Percentiles rank a stretch among this genome's conserved stretches.
These are phyloP conservation scores for Helleia helle DNA, from an alignment of 2,888 invertebrate genomes.

Conservation along the genomic window DNA sequence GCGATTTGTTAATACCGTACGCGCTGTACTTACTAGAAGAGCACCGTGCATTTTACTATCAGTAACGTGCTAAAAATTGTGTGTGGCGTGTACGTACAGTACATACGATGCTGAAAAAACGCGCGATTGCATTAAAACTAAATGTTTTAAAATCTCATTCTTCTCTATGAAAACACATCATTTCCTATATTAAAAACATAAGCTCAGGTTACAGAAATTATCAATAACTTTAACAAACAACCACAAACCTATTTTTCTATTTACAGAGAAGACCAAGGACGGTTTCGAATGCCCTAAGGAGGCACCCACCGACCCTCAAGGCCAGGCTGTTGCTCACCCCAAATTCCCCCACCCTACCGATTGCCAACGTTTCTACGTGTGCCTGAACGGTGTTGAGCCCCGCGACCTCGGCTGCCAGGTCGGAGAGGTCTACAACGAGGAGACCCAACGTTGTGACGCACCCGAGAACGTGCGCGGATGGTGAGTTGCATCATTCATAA, in stretches of 20 bases:
- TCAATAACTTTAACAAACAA: too few relatives aligned
- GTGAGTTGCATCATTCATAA: constrained; percentile 67
- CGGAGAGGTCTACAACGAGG: constrained; percentile 94
- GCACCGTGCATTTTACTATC: too few relatives aligned
- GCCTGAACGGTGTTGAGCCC: constrained; percentile 89
- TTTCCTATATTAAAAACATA: too few relatives aligned
- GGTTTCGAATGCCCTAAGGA: constrained; percentile 90
- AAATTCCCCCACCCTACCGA: constrained; percentile 90
- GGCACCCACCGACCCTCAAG: constrained; percentile 76
- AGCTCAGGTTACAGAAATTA: too few relatives aligned
- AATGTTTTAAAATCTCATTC: too few relatives aligned
- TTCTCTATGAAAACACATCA: too few relatives aligned
- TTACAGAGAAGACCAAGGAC: constrained; percentile 82
- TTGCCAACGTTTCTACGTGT: constrained; percentile 94
- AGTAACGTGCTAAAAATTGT: too few relatives aligned
- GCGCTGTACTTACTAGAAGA: too few relatives aligned
- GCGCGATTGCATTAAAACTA: too few relatives aligned
- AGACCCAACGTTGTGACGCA: constrained; percentile 86
- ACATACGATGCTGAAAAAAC: too few relatives aligned
- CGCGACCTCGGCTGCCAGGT: constrained; percentile 89
- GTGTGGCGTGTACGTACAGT: too few relatives aligned
- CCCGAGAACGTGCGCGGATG: constrained; percentile 94
- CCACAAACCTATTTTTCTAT: background rate
- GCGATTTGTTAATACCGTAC: too few relatives aligned
- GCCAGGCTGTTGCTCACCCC: constrained; percentile 85